Conservation (phyloP, 2,113 vertebrate species). For the Holacanthus passer region DNA sequence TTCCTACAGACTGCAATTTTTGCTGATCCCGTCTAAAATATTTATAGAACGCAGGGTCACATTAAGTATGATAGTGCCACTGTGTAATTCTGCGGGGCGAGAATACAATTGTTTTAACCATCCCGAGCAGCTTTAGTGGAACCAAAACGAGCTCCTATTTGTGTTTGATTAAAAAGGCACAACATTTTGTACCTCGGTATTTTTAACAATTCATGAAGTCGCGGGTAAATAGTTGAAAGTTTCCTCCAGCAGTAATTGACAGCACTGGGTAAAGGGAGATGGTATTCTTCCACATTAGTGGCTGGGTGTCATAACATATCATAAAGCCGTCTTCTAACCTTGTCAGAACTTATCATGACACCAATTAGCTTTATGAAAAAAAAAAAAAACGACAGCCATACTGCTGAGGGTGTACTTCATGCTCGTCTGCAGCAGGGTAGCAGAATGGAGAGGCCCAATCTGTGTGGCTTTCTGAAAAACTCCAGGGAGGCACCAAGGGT, state of each 20-base stretch:
- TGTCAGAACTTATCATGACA: conserved; percentile 80
- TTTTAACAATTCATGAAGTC: conserved; percentile 63
- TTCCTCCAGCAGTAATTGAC: conserved; percentile 69
- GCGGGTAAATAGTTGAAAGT: conserved; percentile 54
- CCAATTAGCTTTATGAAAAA: conserved; percentile 75
- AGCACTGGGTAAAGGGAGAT: conserved; percentile 65
- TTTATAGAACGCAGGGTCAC: conserved; percentile 8
- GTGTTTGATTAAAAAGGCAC: conserved; percentile 24
- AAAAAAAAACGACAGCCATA: conserved; percentile 62
- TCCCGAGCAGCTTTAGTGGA: background rate
- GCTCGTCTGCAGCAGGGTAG: conserved; percentile 74
- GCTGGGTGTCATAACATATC: conserved; percentile 79
- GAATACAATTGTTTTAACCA: conserved; percentile 6
- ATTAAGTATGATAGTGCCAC: background rate
- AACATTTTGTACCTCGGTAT: conserved; percentile 39
- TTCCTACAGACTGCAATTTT: background rate
- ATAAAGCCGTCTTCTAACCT: conserved; percentile 74
- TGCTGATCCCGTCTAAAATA: background rate
- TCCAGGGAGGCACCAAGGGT: conserved; percentile 36
- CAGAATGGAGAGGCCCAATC: conserved; percentile 40
- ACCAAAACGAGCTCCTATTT: conserved; percentile 11
- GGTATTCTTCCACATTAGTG: conserved; percentile 57
- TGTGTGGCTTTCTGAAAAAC: conserved; percentile 49
- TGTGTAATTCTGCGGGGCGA: background rate
- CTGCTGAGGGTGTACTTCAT: conserved; percentile 49